Conservation (phyloP, 2,888 invertebrate species). For the Byasa hedistus region DNA sequence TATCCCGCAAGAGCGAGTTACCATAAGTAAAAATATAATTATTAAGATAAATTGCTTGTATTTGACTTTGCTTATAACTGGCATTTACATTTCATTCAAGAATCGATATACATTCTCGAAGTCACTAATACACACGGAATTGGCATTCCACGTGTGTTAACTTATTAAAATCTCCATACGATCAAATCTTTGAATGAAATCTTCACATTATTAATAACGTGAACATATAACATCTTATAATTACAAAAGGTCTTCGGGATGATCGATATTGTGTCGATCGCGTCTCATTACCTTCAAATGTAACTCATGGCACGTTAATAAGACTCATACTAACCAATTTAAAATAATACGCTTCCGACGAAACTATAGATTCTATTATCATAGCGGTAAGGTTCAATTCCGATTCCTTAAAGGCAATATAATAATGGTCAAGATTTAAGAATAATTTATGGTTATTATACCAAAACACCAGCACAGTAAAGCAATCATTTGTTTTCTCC, state of each 20-base stretch:
- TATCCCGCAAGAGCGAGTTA: too few relatives aligned
- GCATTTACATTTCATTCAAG: neutral
- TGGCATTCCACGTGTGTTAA: neutral
- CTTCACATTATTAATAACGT: constrained; percentile 1
- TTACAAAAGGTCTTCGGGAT: constrained; percentile 43
- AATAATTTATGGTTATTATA: constrained; percentile 61
- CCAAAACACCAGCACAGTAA: constrained; percentile 51
- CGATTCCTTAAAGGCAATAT: constrained; percentile 19
- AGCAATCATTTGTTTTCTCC: constrained; percentile 61
- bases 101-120: neutral
- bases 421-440: constrained; percentile 23
- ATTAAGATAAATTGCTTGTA: too few relatives aligned
- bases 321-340: constrained; percentile 37
- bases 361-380: neutral
- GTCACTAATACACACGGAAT: neutral
- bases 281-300: constrained; percentile 49
- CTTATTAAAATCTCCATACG: neutral
- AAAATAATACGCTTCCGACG: constrained; percentile 1
- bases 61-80: too few relatives aligned
- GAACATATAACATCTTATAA: constrained; percentile 42
- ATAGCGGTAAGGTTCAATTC: constrained; percentile 13
- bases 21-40: too few relatives aligned
- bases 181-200: neutral
- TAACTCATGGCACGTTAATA: constrained; percentile 41
- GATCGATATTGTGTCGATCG: constrained; percentile 50